Base-by-base conservation (phyloP, 2,888 invertebrate species). In the Philaethria dido region DNA sequence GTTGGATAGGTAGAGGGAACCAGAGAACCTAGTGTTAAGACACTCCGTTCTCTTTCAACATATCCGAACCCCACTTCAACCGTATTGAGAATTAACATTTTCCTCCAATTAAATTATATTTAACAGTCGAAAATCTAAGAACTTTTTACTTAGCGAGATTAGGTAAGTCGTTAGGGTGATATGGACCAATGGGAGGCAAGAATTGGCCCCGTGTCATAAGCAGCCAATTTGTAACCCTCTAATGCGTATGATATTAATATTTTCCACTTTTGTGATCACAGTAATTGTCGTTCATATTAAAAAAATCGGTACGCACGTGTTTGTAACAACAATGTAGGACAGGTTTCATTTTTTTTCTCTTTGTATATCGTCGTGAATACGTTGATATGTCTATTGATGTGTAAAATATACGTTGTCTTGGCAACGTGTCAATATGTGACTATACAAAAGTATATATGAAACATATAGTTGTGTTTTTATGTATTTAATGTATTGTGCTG, bases 201-300 rank as follows among this genome's bases (percentile, higher is more conserved):
- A 48, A 74, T 64, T 63, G 68, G 70, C 73, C 74, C 59, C 62
- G 79, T 76, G 76, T 78, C 77, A 82, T 80, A 80, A 82, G 83
- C 81, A 77, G 80, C 80, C 85, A 82, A 84, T 85, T 85, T 84
- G 80, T 84, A 75, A 75, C 85, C 84, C 85, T 80, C 83, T 74
- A 73, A 72, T 72, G 74, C 66, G 74, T 72, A 74, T 80, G 77
- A 83, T 84, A 85, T 87, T 86, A 87, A 90, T 90, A 89, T 88
- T 85, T 90, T 86, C 86, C 88, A 84, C 85, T 79, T 80, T 81
- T 81, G 78, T 87, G 87, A 79, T 72, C 88, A 79, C 80, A 76
- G 79, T 90, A 90, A 92, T 89, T 90, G 89, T 89, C 79, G 75
- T 74, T 78, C 76, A 84, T 89, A 90, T 89, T 89, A 88, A 87